Base-by-base conservation (phyloP, 1,140 invertebrate genomes). In the Vanessa atalanta region DNA sequence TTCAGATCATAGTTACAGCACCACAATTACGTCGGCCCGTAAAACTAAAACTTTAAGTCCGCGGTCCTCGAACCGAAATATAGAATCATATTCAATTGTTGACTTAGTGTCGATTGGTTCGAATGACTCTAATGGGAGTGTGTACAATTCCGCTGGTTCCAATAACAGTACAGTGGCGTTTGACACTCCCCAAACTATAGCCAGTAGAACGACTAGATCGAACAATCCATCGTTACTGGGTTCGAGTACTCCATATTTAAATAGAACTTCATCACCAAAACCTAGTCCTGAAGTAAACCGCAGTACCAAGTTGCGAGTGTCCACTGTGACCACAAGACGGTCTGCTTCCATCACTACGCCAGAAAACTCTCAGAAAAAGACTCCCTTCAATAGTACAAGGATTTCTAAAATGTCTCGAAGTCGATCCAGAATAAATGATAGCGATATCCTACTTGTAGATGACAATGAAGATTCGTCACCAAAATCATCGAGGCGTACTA, bases 41-140 rank as follows among this genome's bases (percentile, higher is more conserved):
- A 67, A 65, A 51, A 82, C 79, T 8, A 75, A 70, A 20, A 83
- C 76, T 1, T 31, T 79, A 0, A 82, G 81, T 60, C 81, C 85
- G 20, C 57, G 72, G 12, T 20, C 71, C 11, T 72, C 82, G 1
- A 72, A 57, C 11, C 50, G n/a, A 20, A 67, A 84, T 14, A 48
- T 87, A 9, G 88, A 90, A 64, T 80, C 85, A 0, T 91, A 91
- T 66, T 91, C 90, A 0, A 82, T 91, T 3, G 89, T 92, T 3
- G 89, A 92, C 71, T 73, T 91, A 13, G 85, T 92, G 5, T 90
- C 90, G 0, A 37, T 82, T 0, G 83, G 89, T 60, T 88, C 88
- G 0, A 81, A 79, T 13, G 76, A 77, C 8, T 80, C 83, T 0
- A 69, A 47, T 13, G n/a, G 61, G 0, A 80, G 88, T 0, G 67